Percentiles rank a stretch among this genome's conserved stretches.
Conservation (phyloP, 2,797 vertebrate species). For the Brachymystax lenok region DNA sequence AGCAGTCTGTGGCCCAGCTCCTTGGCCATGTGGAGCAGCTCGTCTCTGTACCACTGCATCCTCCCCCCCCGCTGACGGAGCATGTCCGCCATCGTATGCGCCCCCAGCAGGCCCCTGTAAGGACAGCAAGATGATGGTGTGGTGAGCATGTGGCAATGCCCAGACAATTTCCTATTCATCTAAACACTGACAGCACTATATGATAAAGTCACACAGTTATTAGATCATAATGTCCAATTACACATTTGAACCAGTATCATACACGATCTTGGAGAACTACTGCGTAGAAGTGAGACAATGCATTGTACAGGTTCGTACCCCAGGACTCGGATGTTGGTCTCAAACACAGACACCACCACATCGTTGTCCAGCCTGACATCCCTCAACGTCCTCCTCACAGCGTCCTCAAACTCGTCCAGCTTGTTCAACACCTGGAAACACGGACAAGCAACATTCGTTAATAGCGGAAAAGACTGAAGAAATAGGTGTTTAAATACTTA, state of each 20-base stretch:
- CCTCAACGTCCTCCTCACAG: conserved; percentile 72
- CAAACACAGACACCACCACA: conserved; percentile 84
- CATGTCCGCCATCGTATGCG: conserved; percentile 81
- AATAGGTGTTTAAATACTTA: neutral
- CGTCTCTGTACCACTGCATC: conserved; percentile 82
- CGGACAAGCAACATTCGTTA: neutral
- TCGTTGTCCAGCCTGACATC: conserved; percentile 82
- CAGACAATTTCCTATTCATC: neutral
- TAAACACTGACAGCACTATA: neutral
- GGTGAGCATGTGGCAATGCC: neutral
- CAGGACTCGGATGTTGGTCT: conserved; percentile 85
- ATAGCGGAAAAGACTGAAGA: neutral
- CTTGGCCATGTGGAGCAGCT: conserved; percentile 82
- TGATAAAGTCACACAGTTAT: neutral
- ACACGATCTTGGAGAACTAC: no score
- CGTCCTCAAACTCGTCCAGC: conserved; percentile 84
- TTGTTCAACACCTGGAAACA: conserved; percentile 77
- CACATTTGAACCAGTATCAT: no score
- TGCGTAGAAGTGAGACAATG: no score
- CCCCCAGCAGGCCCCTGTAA: conserved; percentile 79
- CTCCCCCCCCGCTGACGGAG: conserved; percentile 71
- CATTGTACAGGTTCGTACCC: conserved; percentile 62
- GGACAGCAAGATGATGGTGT: neutral
- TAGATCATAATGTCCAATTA: no score
- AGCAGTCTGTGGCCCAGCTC: conserved; percentile 81